Base-by-base conservation (phyloP, 2,888 invertebrate species). In the Acanthosepion esculentum region DNA sequence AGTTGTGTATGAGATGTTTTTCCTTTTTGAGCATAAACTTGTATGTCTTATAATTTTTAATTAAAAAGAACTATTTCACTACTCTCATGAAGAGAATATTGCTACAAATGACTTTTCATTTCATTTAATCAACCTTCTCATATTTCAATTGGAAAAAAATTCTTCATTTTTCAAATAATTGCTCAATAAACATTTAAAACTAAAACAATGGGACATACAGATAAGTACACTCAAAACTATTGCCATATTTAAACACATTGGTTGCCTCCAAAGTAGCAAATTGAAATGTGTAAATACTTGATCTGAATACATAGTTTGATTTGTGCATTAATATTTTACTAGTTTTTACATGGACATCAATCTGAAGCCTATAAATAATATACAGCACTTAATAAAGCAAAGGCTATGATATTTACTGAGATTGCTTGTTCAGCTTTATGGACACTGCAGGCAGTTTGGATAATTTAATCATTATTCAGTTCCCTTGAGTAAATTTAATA, bases 391-490 rank as follows among this genome's bases (percentile, higher is more conserved):
- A 78, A 78, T n/a, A 33, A 33, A n/a, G 23, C n/a, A 78, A 33
- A 1, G n/a, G 23, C 15, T 5, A 23, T 59, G 78, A 78, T 78
- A 78, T 78, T 78, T 78, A 78, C 10, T 33, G n/a, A 78, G n/a
- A 15, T 78, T 78, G n/a, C 23, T 78, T 78, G n/a, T n/a, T 78
- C n/a, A n/a, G 33, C n/a, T 78, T 78, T n/a, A n/a, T 8, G n/a
- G 78, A 78, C 78, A 78, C 78, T 78, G 15, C 12, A n/a, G n/a
- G n/a, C 15, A 78, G 78, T 33, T n/a, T 15, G n/a, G 15, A 78
- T 78, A 78, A 78, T 78, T 78, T 78, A 78, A 78, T 78, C n/a
- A 78, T 78, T 78, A 78, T 78, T 78, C 78, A n/a, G n/a, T 33
- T 78, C 78, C 78, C 78, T 78, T 78, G 78, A 78, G 78, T 78